phyloP scores from a whole-genome alignment of 1,140 invertebrate species.

The Lasioglossum albipes region DNA sequence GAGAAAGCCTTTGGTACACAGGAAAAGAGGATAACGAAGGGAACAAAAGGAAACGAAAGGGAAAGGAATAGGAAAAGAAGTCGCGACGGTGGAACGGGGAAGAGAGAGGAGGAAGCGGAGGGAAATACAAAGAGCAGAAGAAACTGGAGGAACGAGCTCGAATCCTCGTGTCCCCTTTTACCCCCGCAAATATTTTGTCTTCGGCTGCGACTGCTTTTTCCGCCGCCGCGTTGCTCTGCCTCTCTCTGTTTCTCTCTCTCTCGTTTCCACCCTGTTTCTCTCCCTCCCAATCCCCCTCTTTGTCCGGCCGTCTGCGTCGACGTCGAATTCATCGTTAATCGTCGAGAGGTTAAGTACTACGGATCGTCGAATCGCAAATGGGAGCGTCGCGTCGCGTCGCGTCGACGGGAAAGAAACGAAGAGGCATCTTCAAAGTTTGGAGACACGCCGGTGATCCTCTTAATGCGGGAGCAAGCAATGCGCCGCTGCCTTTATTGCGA shows the following conservation, averaged over 20 bases:
- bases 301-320: background rate
- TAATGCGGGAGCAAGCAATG: too few species aligned
- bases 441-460: slow-evolving; percentile 15
- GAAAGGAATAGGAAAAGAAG: background rate
- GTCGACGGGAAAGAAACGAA: slow-evolving; percentile 5
- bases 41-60: background rate
- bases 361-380: slow-evolving; percentile 32
- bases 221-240: background rate
- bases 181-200: slow-evolving; percentile 45
- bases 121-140: background rate
- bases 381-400: slow-evolving; percentile 5
- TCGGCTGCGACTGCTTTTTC: slow-evolving; percentile 8
- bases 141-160: background rate
- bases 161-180: background rate
- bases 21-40: slow-evolving; percentile 27
- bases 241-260: background rate
- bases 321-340: slow-evolving; percentile 57
- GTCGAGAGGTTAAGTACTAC: slow-evolving; percentile 42
- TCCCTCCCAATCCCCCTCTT: background rate
- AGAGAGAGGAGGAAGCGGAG: background rate
- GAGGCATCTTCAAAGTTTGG: slow-evolving; percentile 11
- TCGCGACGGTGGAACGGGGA: background rate
- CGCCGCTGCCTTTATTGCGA: background rate
- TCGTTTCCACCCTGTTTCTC: background rate
- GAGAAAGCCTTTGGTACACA: background rate